Evolutionary conservation across 2,113 vertebrate species (phyloP), one percentile per base, ranked within the genome.

Genomic region (Daboia siamensis): DNA sequence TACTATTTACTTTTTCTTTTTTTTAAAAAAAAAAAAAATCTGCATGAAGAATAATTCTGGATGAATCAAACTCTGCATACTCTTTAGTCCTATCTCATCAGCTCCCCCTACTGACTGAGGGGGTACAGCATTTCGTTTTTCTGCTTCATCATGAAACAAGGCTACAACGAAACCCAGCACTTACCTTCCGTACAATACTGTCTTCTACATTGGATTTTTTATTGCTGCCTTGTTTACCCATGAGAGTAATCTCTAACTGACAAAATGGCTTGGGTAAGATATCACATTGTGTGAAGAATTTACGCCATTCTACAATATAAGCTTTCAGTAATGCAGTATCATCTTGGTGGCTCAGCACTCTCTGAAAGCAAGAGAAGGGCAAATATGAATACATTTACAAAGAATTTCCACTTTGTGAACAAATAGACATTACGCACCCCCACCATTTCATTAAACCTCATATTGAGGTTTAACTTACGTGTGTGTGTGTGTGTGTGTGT

Each of bases 221-320:
- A 98, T 98, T 99, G 98, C 98, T 99, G 93, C 99, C 99, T 94
- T 99, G 99, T 95, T 99, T 99, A 91, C 99, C 99, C 99, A 99
- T 98, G 96, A 99, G 97, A 33, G 99, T 99, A 95, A 99, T 98
- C 95, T 98, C 98, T 92, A 98, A 59, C 33, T 98, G 98, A 96
- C 99, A 99, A 96, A 99, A 99, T 8, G 99, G 99, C 94, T 99
- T 99, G 88, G 99, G 99, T 94, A 98, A 96, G 95, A 98, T 98
- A 96, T 98, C 98, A 33, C 98, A 98, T 29, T 98, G 98, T 0
- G 98, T 98, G 96, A 98, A 97, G 95, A 97, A 97, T 98, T 99
- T 99, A 96, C 99, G 98, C 99, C 99, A 99, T 96, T 99, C 99
- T 91, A 98, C 98, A 13, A 99, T 99, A 94, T 99, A 99, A 2